Base-by-base conservation (phyloP, 1,140 invertebrate species). In the Oedothorax gibbosus region DNA sequence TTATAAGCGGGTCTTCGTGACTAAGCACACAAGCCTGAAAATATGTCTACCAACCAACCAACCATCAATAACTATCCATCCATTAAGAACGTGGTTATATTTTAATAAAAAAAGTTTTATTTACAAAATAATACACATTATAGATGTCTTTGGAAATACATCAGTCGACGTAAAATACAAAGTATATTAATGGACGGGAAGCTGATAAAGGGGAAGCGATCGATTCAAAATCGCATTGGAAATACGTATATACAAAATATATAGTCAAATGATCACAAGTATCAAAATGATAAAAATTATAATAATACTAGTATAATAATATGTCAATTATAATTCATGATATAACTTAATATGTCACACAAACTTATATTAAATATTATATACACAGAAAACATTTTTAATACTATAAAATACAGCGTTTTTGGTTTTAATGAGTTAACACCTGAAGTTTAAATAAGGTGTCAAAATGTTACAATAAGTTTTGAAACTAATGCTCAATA, bases 61-160 rank as follows among this genome's bases (percentile, higher is more conserved):
- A 65, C 64, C 4, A 65, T 21, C 7, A 66, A 66, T 21, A 21
- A 1, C 10, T 2, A 35, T 66, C 7, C 20, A n/a, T 8, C 15
- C 15, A 56, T 75, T 75, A n/a, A 35, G 20, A 50, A 20, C 5
- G 35, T 1, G 35, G 35, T 35, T 35, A 35, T 35, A 35, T 35
- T 35, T 35, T 35, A 35, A 35, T 35, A 1, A 35, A 35, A 35
- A 35, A 35, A 1, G 35, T 35, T 75, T 75, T 75, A 75, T 75
- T 75, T 75, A 75, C 72, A 75, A 57, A 60, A 75, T 75, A 75
- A 20, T 75, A 75, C 72, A 73, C 54, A 56, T 35, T 54, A 75
- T 20, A 57, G 54, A 11, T 49, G 14, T 75, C 68, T 71, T 71
- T 71, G 68, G 68, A 71, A 71, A 71, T 71, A 71, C 11, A n/a